Conservation (phyloP, 2,888 invertebrate genomes). For the Parnassius apollo region DNA sequence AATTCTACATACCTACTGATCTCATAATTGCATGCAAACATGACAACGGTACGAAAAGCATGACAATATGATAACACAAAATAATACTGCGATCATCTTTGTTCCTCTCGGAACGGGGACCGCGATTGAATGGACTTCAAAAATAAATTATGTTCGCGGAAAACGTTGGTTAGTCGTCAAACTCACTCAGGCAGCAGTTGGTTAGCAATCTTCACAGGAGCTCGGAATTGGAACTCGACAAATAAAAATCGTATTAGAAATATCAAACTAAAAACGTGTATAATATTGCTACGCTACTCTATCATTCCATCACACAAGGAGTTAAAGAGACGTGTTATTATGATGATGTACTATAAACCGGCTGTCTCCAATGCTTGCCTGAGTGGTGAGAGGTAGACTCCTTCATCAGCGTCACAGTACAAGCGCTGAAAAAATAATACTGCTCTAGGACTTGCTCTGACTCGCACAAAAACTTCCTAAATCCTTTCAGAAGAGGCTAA, state of each 20-base stretch:
- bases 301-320: conserved; percentile 77
- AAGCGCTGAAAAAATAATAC: conserved; percentile 88
- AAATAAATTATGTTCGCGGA: conserved; percentile 69
- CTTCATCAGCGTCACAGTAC: conserved; percentile 86
- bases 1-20: conserved; percentile 61
- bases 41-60: conserved; percentile 68
- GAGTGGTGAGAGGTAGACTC: conserved; percentile 88
- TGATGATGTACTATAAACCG: conserved; percentile 78
- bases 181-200: conserved; percentile 81
- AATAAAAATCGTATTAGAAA: conserved; percentile 48
- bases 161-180: conserved; percentile 66
- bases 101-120: conserved; percentile 41
- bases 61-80: conserved; percentile 57
- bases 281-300: conserved; percentile 69
- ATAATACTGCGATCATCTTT: conserved; percentile 41
- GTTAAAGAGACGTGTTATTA: conserved; percentile 70
- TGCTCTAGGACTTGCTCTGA: conserved; percentile 76
- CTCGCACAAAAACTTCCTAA: conserved; percentile 42
- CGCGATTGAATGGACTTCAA: conserved; percentile 73
- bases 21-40: conserved; percentile 72
- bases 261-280: conserved; percentile 44
- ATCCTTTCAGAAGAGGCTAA: conserved; percentile 29
- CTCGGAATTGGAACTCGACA: conserved; percentile 50
- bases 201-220: conserved; percentile 72
- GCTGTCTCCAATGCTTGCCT: conserved; percentile 86